phyloP scores from a whole-genome alignment of 2,113 vertebrate species.

The Plecotus auritus region DNA sequence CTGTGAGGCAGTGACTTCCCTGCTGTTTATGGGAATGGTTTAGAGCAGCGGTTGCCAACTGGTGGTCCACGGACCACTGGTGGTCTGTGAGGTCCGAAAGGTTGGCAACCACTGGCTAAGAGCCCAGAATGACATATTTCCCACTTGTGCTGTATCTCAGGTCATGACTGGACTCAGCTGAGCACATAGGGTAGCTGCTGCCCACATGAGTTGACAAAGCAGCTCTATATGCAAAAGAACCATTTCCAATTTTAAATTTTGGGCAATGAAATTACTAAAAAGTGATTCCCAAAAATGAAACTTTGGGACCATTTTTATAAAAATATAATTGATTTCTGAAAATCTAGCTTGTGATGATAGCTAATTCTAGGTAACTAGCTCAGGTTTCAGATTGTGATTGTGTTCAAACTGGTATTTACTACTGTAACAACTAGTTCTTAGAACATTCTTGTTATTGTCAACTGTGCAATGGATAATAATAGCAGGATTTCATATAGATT shows the following conservation, averaged over 20 bases:
- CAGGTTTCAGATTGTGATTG: constrained; percentile 76
- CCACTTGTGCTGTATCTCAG: background rate
- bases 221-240: background rate
- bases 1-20: background rate
- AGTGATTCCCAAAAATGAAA: constrained; percentile 62
- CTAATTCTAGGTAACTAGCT: constrained; percentile 77
- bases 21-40: background rate
- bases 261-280: background rate
- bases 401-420: constrained; percentile 77
- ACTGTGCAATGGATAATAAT: constrained; percentile 75
- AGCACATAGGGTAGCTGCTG: background rate
- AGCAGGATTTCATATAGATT: constrained; percentile 75
- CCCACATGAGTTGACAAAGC: background rate
- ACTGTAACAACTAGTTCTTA: constrained; percentile 75
- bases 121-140: background rate
- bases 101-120: background rate
- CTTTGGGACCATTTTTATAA: constrained; percentile 53
- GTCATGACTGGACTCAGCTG: background rate
- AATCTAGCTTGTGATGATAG: constrained; percentile 63
- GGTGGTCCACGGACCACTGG: no score
- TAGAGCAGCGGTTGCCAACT: background rate
- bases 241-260: background rate
- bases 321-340: constrained; percentile 72
- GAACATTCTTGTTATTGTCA: constrained; percentile 75
- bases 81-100: no score